Conservation (phyloP, 2,888 invertebrate species). For the Ichneumon xanthorius region DNA sequence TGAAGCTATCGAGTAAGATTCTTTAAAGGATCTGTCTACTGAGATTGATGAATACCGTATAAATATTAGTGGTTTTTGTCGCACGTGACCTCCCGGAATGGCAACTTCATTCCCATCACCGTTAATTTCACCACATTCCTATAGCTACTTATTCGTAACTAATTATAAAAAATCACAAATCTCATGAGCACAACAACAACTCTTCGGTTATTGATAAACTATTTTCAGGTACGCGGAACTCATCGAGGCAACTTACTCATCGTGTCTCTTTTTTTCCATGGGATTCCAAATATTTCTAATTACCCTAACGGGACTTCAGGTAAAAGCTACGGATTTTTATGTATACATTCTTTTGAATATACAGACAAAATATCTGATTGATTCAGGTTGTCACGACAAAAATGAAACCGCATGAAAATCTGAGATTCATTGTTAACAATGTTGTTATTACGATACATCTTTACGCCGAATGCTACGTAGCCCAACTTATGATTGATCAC, state of each 20-base stretch:
- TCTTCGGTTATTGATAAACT: neutral
- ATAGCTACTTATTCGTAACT: no score
- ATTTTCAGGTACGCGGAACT: slow-evolving; percentile 21
- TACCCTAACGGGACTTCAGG: slow-evolving; percentile 34
- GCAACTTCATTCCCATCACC: no score
- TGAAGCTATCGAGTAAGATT: slow-evolving; percentile 1
- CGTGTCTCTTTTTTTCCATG: slow-evolving; percentile 9
- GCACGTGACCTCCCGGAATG: no score
- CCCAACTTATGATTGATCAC: slow-evolving; percentile 13
- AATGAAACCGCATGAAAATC: neutral
- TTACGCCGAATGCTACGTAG: neutral
- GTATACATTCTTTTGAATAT: no score
- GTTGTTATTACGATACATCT: neutral
- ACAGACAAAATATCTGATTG: neutral
- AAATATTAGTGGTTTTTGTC: no score
- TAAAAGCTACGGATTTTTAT: neutral
- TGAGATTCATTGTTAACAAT: neutral
- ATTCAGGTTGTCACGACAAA: slow-evolving; percentile 15
- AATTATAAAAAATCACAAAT: neutral
- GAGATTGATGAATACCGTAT: neutral
- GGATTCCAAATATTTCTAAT: slow-evolving; percentile 22
- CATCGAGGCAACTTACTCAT: slow-evolving; percentile 19
- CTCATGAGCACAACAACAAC: neutral
- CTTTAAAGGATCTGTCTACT: neutral
- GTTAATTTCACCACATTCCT: no score